A percentile compares a stretch with the other conserved stretches of the same genome.
phyloP scores from a whole-genome alignment of 2,797 vertebrate species.

The Galago senegalensis region DNA sequence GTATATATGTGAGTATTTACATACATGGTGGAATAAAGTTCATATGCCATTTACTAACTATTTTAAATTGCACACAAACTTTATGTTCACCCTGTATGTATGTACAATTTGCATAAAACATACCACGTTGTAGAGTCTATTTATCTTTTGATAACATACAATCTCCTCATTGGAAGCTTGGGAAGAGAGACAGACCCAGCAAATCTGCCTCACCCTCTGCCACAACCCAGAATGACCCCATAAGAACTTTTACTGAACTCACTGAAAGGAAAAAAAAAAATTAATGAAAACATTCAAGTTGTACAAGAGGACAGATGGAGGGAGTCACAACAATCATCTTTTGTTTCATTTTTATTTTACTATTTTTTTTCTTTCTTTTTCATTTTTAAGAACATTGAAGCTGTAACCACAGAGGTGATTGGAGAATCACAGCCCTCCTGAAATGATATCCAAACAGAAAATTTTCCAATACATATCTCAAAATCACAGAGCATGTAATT shows the following conservation, averaged over 20 bases:
- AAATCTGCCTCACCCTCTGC: not conserved
- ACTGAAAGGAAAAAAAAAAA: constrained; percentile 58
- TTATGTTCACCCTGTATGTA: no score
- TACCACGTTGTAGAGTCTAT: constrained; percentile 68
- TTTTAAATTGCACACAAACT: no score
- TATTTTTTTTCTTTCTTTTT: not conserved
- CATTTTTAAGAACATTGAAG: constrained; percentile 26
- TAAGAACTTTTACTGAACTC: constrained; percentile 74
- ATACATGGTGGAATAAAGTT: no score
- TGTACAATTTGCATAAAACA: constrained; percentile 32
- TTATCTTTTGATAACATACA: constrained; percentile 62
- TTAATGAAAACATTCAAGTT: constrained; percentile 63
- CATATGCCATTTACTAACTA: no score
- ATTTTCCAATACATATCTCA: constrained; percentile 78
- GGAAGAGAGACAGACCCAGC: not conserved
- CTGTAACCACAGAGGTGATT: constrained; percentile 52
- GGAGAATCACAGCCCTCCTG: constrained; percentile 77
- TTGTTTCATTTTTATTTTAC: constrained; percentile 59
- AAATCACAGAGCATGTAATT: constrained; percentile 79
- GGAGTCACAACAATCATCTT: constrained; percentile 49
- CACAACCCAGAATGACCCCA: constrained; percentile 51
- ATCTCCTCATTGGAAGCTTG: not conserved
- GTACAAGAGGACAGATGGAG: constrained; percentile 7
- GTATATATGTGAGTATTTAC: not conserved
- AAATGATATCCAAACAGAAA: constrained; percentile 78